Evolutionary conservation across 2,888 invertebrate genomes (phyloP), one percentile per base, ranked within the genome.

Genomic region (Tyria jacobaeae): DNA sequence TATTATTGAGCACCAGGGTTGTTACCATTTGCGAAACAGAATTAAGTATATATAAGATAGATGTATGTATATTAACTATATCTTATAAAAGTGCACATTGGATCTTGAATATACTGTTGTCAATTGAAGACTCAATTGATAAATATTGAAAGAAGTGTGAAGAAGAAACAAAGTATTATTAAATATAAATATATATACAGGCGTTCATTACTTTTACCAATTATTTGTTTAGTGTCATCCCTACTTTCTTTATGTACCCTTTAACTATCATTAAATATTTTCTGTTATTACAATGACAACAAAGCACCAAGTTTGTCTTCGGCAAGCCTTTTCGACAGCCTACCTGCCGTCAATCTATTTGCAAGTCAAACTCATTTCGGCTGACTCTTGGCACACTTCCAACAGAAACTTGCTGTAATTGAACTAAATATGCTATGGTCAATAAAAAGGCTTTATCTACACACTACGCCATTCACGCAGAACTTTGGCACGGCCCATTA

Each of bases 351-450:
- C 17, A 27, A 50, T 57, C 50, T 50, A 27, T 27, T 50, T 25
- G 21, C 15, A 27, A 37, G 25, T 15, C 25, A 21, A 54, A 49
- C 31, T 34, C 34, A 52, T 52, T 12, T 25, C 21, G 27, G 10
- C 39, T 15, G 25, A 53, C 21, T 41, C 31, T 64, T 59, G 63
- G 63, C 59, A 52, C n/a, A 31, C 3, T 39, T 17, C 50, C 44
- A 54, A 39, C 57, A 34, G 21, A 53, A 51, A n/a, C 21, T 39
- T 47, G 34, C n/a, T 17, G 53, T 59, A 58, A 63, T 63, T 58
- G 50, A 63, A 54, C 41, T 37, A 55, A 64, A 64, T 60, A 56
- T 48, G 59, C 24, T 49, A 62, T 50, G 54, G 52, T 52, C 50
- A 59, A 55, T 63, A 63, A 59, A 63, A 39, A 47, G 34, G 41